phyloP scores from a whole-genome alignment of 2,888 invertebrate genomes.

The Xylota sylvarum region DNA sequence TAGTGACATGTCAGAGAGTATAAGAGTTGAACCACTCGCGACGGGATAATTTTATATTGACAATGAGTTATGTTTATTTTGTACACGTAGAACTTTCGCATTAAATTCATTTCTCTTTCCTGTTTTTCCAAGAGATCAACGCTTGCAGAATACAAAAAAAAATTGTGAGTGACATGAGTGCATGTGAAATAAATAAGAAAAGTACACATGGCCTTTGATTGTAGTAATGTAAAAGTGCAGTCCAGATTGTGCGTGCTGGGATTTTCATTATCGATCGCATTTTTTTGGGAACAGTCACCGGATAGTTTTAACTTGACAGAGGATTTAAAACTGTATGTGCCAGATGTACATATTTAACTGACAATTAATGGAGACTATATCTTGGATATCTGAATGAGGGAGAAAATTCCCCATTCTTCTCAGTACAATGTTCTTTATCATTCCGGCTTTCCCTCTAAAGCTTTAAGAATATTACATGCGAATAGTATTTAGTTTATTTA shows the following conservation, averaged over 20 bases:
- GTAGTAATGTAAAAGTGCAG: neutral
- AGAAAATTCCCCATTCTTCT: too few species aligned
- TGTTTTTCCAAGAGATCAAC: neutral
- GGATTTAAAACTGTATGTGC: too few species aligned
- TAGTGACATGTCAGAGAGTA: constrained; percentile 32
- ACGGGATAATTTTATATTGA: constrained; percentile 50
- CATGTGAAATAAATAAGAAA: neutral
- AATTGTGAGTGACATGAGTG: neutral
- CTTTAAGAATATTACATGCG: too few species aligned
- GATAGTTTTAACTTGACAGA: too few species aligned
- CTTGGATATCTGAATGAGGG: too few species aligned
- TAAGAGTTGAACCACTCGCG: constrained; percentile 35
- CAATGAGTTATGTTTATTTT: constrained; percentile 61
- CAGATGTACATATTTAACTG: too few species aligned
- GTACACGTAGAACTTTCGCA: constrained; percentile 14
- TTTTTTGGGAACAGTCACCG: too few species aligned
- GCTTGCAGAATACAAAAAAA: neutral
- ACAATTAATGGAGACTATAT: too few species aligned
- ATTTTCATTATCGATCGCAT: too few species aligned
- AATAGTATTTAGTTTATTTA: too few species aligned
- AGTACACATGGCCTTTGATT: neutral
- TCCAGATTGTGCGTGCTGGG: neutral
- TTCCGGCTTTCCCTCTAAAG: too few species aligned
- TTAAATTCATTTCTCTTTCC: neutral
- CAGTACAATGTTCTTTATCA: too few species aligned